Evolutionary conservation across 2,888 invertebrate species (phyloP).

Genomic region (Lochmaea crataegi): DNA sequence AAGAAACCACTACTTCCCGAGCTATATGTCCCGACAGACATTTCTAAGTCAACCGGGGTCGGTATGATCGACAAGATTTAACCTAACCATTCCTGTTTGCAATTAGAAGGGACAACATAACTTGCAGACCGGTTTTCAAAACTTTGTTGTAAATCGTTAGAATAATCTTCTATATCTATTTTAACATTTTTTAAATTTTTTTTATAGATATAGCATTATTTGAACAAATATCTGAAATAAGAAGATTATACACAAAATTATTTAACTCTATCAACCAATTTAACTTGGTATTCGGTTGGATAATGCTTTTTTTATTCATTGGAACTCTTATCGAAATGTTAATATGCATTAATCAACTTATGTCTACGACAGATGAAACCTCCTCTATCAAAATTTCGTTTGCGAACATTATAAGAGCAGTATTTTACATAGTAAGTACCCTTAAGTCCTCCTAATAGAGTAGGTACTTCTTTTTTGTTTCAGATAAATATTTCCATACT

Average conservation of each 20-base stretch:
- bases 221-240: neutral
- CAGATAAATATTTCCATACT: constrained; percentile 17
- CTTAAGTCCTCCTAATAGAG: neutral
- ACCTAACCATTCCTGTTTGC: no score
- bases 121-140: no score
- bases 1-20: no score
- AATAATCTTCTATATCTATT: no score
- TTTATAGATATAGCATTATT: neutral
- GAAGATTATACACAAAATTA: neutral
- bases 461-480: neutral
- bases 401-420: neutral
- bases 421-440: constrained; percentile 4
- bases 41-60: no score
- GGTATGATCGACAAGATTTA: no score
- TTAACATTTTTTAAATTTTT: neutral
- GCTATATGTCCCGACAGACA: no score
- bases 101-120: no score
- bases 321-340: neutral
- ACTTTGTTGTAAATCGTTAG: no score
- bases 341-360: constrained; percentile 1
- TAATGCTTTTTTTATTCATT: neutral
- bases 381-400: neutral
- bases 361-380: no score
- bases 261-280: neutral
- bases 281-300: constrained; percentile 1